Percentiles rank a stretch among this genome's conserved stretches.
phyloP scores from a whole-genome alignment of 2,888 invertebrate species.

The Lasiommata megera region DNA sequence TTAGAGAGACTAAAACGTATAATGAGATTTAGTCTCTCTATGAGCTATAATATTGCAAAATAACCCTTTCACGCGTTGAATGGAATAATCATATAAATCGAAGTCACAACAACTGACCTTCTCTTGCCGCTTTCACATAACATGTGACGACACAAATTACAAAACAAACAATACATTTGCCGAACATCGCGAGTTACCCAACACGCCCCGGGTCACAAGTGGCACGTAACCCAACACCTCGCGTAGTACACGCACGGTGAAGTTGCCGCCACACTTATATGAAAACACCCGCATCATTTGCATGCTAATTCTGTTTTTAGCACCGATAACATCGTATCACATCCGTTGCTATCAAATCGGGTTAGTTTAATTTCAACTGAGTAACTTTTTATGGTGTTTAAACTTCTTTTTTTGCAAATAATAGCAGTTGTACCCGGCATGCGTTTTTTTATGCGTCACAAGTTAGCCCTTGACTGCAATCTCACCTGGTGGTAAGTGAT shows the following conservation, averaged over 20 bases:
- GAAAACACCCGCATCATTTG: constrained; percentile 31
- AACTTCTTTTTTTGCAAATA: no score
- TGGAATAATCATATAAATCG: no score
- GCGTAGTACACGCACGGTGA: not conserved
- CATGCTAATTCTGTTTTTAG: constrained; percentile 30
- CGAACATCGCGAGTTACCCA: constrained; percentile 5
- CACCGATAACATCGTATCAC: constrained; percentile 27
- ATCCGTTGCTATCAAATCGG: constrained; percentile 16
- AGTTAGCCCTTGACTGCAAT: no score
- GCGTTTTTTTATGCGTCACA: no score
- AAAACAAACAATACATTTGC: constrained; percentile 14
- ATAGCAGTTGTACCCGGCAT: no score
- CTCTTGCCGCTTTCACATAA: constrained; percentile 11
- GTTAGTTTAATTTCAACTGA: not conserved
- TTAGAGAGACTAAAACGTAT: no score
- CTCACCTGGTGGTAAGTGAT: no score
- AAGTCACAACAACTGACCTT: no score
- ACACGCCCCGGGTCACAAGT: not conserved
- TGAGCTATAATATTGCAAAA: no score
- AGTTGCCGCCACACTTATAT: constrained; percentile 28
- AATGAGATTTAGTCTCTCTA: no score
- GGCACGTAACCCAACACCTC: not conserved
- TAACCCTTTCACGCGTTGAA: no score
- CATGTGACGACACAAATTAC: constrained; percentile 11
- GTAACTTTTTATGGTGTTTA: no score